phyloP scores from a whole-genome alignment of 92 coral and sea anemone species.

The Palythoa grandis region DNA sequence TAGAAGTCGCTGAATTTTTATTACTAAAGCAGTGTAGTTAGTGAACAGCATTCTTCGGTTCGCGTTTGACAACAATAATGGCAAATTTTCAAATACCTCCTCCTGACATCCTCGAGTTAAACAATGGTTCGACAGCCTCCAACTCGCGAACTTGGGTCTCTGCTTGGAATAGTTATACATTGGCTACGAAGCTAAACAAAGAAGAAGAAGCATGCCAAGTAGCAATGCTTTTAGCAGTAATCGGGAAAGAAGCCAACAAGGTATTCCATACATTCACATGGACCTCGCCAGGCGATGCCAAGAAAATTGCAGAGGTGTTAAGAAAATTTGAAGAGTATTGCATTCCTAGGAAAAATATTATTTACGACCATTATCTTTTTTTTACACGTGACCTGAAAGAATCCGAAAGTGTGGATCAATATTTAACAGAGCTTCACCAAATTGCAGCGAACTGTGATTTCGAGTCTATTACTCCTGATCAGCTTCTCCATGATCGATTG shows the following conservation, averaged over 20 bases:
- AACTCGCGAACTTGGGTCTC: constrained; percentile 52
- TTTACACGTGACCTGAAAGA: constrained; percentile 53
- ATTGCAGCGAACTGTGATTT: constrained; percentile 59
- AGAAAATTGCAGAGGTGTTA: constrained; percentile 46
- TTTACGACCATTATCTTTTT: constrained; percentile 44
- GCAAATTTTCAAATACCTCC: constrained; percentile 62
- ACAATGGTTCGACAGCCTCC: constrained; percentile 39
- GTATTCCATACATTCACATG: constrained; percentile 44
- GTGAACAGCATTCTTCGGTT: neutral
- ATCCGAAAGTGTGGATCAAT: constrained; percentile 52
- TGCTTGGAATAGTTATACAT: constrained; percentile 39
- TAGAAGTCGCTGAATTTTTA: neutral
- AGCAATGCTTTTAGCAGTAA: constrained; percentile 48
- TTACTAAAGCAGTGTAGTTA: neutral
- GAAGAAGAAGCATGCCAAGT: constrained; percentile 53
- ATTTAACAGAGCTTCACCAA: constrained; percentile 51
- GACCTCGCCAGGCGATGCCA: constrained; percentile 44
- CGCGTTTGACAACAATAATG: constrained; percentile 26
- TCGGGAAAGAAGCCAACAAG: constrained; percentile 53
- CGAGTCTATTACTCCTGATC: constrained; percentile 53
- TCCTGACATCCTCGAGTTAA: constrained; percentile 51
- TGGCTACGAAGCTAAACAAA: constrained; percentile 51
- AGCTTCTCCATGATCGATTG: constrained; percentile 56
- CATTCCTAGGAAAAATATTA: constrained; percentile 38
- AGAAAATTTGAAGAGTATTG: constrained; percentile 56